Evolutionary conservation across 2,797 vertebrate genomes (phyloP).

Genomic region (Rhinophrynus dorsalis): DNA sequence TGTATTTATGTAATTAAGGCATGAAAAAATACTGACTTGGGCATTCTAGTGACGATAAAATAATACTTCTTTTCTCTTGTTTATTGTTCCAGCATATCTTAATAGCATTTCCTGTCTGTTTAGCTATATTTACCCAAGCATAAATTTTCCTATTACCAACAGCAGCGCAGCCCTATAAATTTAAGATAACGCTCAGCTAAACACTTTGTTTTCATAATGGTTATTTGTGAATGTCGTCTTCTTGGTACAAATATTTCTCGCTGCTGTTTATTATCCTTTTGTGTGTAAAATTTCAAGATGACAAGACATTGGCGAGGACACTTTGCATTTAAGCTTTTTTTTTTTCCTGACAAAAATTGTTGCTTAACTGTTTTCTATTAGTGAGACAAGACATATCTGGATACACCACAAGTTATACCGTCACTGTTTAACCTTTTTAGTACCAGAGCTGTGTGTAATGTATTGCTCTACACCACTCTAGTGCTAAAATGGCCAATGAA

Average conservation of each 20-base stretch:
- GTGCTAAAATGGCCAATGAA: too few species aligned
- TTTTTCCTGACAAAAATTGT: background rate
- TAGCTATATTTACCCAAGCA: conserved; percentile 44
- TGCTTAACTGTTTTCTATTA: background rate
- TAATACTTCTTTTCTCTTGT: conserved; percentile 7
- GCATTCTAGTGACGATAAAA: conserved; percentile 23
- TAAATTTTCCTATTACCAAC: conserved; percentile 49
- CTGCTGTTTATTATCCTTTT: conserved; percentile 12
- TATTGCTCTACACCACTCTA: too few species aligned
- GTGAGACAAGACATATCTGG: too few species aligned
- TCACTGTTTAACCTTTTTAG: too few species aligned
- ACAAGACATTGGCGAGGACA: background rate
- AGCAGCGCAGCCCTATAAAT: conserved; percentile 40
- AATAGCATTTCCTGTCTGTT: conserved; percentile 43
- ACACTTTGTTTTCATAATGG: conserved; percentile 48
- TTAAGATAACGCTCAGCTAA: conserved; percentile 46
- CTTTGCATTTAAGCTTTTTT: background rate
- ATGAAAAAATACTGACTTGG: conserved; percentile 7
- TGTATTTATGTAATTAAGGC: conserved; percentile 42
- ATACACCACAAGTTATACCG: too few species aligned
- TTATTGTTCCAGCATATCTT: conserved; percentile 37
- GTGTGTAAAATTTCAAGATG: conserved; percentile 3
- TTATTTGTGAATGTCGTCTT: conserved; percentile 32
- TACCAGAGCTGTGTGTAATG: too few species aligned
- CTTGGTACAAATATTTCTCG: conserved; percentile 25